Evolutionary conservation across 1,140 invertebrate genomes (phyloP).

Genomic region (Phortica variegata): DNA sequence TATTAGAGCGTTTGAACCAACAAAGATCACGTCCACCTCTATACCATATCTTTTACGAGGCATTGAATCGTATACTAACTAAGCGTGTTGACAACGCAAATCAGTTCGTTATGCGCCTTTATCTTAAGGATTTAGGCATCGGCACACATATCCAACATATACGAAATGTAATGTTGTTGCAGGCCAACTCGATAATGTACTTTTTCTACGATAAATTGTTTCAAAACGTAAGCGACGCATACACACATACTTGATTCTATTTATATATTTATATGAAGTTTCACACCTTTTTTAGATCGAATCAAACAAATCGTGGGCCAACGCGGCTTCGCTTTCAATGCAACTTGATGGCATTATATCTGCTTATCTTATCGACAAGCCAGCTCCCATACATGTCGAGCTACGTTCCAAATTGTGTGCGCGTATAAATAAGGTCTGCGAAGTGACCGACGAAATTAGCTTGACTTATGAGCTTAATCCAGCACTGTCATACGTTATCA

Average conservation of each 20-base stretch:
- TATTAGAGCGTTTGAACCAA: too few relatives aligned
- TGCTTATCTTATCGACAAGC: slow-evolving; percentile 17
- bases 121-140: slow-evolving; percentile 28
- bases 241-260: too few relatives aligned
- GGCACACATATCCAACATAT: slow-evolving; percentile 33
- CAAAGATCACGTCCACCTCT: too few relatives aligned
- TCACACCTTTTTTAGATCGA: slow-evolving; percentile 31
- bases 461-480: slow-evolving; percentile 29
- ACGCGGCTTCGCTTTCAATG: slow-evolving; percentile 23
- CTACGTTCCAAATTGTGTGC: slow-evolving; percentile 19
- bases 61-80: slow-evolving; percentile 22
- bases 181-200: slow-evolving; percentile 37
- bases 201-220: slow-evolving; percentile 42
- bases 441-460: slow-evolving; percentile 34
- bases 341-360: slow-evolving; percentile 30
- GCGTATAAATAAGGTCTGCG: slow-evolving; percentile 27
- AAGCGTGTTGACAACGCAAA: slow-evolving; percentile 31
- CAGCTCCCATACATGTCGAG: slow-evolving; percentile 20
- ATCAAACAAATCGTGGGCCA: slow-evolving; percentile 28
- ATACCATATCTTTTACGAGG: not conserved
- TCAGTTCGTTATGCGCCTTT: slow-evolving; percentile 36
- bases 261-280: not conserved
- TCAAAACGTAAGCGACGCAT: slow-evolving; percentile 8
- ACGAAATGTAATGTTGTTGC: slow-evolving; percentile 39
- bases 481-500: slow-evolving; percentile 31